Conservation (phyloP, 1,140 invertebrate species). For the Bombus turneri region DNA sequence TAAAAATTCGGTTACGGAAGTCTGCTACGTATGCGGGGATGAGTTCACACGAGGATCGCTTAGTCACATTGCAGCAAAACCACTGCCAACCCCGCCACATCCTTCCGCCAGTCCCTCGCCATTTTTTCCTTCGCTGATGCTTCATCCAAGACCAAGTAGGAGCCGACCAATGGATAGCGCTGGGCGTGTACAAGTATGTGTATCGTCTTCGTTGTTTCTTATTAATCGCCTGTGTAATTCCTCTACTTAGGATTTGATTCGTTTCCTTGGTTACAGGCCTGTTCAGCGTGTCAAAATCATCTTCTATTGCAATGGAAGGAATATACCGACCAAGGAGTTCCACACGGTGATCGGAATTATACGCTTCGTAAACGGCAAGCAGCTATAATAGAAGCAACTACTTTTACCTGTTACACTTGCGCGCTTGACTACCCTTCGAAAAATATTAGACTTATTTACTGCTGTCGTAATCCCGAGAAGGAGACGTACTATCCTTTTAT, state of each 20-base stretch:
- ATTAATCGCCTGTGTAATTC: neutral
- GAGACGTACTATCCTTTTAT: constrained; percentile 95
- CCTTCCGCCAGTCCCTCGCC: constrained; percentile 83
- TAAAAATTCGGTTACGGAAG: constrained; percentile 94
- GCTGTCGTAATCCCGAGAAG: constrained; percentile 90
- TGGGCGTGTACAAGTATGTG: constrained; percentile 85
- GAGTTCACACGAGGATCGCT: constrained; percentile 91
- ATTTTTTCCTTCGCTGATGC: constrained; percentile 92
- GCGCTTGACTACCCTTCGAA: constrained; percentile 89
- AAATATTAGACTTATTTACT: constrained; percentile 91
- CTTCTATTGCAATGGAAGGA: constrained; percentile 91
- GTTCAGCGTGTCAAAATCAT: constrained; percentile 90
- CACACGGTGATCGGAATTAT: constrained; percentile 90
- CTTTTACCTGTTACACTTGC: constrained; percentile 95
- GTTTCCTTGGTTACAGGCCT: constrained; percentile 83
- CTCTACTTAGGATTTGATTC: neutral
- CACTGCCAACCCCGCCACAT: constrained; percentile 80
- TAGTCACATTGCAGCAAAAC: constrained; percentile 85
- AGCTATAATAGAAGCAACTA: constrained; percentile 86
- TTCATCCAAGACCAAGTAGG: constrained; percentile 91
- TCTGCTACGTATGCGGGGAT: constrained; percentile 94
- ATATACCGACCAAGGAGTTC: constrained; percentile 85
- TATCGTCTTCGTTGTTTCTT: neutral
- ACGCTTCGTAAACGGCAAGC: constrained; percentile 89
- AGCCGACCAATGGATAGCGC: constrained; percentile 92